Conservation (phyloP, 2,797 vertebrate species). For the Zonotrichia albicollis region DNA sequence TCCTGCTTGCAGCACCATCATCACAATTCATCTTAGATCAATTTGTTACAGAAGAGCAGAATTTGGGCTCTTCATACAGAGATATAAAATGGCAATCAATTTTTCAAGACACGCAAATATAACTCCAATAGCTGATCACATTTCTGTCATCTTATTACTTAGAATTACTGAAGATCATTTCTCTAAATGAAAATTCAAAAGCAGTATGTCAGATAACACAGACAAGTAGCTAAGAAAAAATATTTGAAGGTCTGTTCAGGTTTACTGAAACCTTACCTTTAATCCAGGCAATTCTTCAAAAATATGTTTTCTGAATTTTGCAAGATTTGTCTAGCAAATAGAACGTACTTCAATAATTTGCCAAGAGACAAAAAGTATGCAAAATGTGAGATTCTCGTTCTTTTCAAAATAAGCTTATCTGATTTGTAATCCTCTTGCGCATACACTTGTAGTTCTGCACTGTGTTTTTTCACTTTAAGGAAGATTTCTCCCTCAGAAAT, state of each 20-base stretch:
- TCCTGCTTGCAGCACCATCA: background rate
- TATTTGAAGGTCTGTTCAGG: background rate
- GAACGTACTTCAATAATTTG: background rate
- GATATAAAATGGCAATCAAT: background rate
- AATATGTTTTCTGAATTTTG: background rate
- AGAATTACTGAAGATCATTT: constrained; percentile 6
- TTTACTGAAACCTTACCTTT: background rate
- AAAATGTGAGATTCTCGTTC: background rate
- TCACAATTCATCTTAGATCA: background rate
- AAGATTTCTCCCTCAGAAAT: background rate
- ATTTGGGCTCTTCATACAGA: background rate
- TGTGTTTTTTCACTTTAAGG: background rate
- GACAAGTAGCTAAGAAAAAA: constrained; percentile 24
- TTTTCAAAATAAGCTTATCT: constrained; percentile 1
- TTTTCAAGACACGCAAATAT: background rate
- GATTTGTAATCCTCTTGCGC: constrained; percentile 4
- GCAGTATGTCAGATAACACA: background rate
- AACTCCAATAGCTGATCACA: constrained; percentile 12
- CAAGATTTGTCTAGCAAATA: background rate
- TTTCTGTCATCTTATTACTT: constrained; percentile 35
- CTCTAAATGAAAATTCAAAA: background rate
- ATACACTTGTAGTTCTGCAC: background rate
- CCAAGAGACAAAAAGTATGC: background rate
- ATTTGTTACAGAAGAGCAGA: background rate
- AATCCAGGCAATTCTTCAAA: background rate